phyloP scores from a whole-genome alignment of 2,113 vertebrate species.

The Percopsis transmontana region DNA sequence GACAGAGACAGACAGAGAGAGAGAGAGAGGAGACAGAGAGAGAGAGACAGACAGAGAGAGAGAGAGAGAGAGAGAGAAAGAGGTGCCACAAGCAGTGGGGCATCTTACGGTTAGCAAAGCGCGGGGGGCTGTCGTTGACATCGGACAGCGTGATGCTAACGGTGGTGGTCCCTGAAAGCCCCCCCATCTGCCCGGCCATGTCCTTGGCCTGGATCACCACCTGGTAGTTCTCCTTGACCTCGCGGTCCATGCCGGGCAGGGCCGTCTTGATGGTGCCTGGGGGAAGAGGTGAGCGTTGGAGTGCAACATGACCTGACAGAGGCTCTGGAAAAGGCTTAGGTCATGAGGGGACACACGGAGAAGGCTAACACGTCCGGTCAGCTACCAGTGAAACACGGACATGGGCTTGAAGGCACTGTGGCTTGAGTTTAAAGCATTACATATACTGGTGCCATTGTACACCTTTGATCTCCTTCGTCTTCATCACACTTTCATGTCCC shows the following conservation, averaged over 20 bases:
- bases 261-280: conserved; percentile 94
- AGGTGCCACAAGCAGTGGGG: neutral
- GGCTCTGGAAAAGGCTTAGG: no score
- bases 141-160: conserved; percentile 93
- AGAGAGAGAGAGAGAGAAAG: neutral
- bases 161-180: conserved; percentile 90
- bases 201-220: conserved; percentile 98
- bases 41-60: neutral
- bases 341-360: no score
- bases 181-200: conserved; percentile 97
- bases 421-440: no score
- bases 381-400: no score
- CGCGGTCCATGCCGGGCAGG: conserved; percentile 93
- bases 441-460: no score
- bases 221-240: conserved; percentile 91
- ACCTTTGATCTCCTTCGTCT: no score
- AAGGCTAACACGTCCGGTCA: no score
- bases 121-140: conserved; percentile 93
- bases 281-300: neutral
- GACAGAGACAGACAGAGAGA: neutral
- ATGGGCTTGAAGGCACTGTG: no score
- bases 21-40: neutral
- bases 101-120: conserved; percentile 88
- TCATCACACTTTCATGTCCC: no score
- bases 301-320: no score